Evolutionary conservation across 2,888 invertebrate species (phyloP).

Genomic region (Stramonita haemastoma): DNA sequence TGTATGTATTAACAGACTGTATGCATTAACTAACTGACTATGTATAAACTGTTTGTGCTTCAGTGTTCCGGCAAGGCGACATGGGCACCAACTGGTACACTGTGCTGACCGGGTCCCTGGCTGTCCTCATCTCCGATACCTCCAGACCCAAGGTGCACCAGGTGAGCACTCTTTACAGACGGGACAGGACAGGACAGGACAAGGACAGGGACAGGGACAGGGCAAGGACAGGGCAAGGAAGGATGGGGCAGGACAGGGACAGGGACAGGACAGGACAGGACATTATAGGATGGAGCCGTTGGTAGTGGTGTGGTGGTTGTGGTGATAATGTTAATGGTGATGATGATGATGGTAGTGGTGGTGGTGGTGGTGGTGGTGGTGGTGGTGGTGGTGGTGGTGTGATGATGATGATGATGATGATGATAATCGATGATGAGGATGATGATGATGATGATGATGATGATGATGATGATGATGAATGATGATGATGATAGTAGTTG

Average conservation of each 20-base stretch:
- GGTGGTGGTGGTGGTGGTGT: not conserved
- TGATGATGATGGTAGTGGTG: not conserved
- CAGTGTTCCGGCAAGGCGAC: slow-evolving; percentile 88
- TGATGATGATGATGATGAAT: too few relatives aligned
- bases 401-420: too few relatives aligned
- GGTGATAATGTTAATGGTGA: not conserved
- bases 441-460: too few relatives aligned
- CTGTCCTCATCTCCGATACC: slow-evolving; percentile 82
- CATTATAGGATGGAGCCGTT: not conserved
- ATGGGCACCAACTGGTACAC: slow-evolving; percentile 89
- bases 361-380: not conserved
- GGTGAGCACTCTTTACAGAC: not conserved
- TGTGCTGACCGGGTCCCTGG: slow-evolving; percentile 85
- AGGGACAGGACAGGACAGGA: too few relatives aligned
- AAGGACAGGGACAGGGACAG: not conserved
- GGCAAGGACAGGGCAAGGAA: too few relatives aligned
- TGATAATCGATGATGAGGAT: too few relatives aligned
- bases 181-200: too few relatives aligned
- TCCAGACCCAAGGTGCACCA: slow-evolving; percentile 81
- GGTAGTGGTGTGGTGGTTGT: too few relatives aligned
- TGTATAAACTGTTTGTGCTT: slow-evolving; percentile 52
- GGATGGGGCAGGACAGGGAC: too few relatives aligned
- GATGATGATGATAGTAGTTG: too few relatives aligned
- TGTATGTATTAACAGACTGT: not conserved
- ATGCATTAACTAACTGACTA: too few relatives aligned